Evolutionary conservation across 2,888 invertebrate genomes (phyloP).

Genomic region (Zygothrica quintamaculata): DNA sequence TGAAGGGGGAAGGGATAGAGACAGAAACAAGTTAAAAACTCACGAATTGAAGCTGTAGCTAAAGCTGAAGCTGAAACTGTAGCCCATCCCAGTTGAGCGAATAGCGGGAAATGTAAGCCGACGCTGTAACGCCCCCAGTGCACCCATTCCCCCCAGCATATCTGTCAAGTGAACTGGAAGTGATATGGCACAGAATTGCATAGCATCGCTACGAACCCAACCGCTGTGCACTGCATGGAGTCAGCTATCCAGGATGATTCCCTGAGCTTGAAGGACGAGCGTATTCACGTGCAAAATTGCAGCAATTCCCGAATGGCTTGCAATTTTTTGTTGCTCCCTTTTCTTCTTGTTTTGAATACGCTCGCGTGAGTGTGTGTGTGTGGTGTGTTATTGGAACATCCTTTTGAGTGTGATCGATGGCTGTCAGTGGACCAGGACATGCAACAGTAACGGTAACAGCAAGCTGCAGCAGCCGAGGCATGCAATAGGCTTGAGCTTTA

Average conservation of each 20-base stretch:
- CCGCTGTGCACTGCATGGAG: not conserved
- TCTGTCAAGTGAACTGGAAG: constrained; percentile 81
- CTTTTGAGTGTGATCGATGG: constrained; percentile 78
- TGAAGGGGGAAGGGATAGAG: constrained; percentile 14
- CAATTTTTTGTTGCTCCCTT: constrained; percentile 2
- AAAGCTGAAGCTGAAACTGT: constrained; percentile 42
- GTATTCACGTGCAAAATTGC: constrained; percentile 81
- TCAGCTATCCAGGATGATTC: constrained; percentile 14
- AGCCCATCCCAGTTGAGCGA: constrained; percentile 43
- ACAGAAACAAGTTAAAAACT: constrained; percentile 39
- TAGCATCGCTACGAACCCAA: constrained; percentile 14
- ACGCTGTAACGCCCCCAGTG: constrained; percentile 32
- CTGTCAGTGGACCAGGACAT: constrained; percentile 41
- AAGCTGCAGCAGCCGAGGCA: constrained; percentile 8
- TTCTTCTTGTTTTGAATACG: constrained; percentile 18
- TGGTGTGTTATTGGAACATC: constrained; percentile 51
- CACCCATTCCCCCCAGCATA: constrained; percentile 46
- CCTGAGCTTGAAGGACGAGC: constrained; percentile 46
- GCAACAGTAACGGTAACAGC: constrained; percentile 13
- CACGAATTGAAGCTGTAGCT: constrained; percentile 43
- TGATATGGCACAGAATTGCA: constrained; percentile 61
- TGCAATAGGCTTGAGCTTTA: constrained; percentile 55
- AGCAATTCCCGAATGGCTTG: constrained; percentile 65
- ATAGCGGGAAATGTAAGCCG: constrained; percentile 53
- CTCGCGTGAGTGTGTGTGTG: constrained; percentile 3